phyloP scores from a whole-genome alignment of 2,113 vertebrate species.

The Pteronura brasiliensis region DNA sequence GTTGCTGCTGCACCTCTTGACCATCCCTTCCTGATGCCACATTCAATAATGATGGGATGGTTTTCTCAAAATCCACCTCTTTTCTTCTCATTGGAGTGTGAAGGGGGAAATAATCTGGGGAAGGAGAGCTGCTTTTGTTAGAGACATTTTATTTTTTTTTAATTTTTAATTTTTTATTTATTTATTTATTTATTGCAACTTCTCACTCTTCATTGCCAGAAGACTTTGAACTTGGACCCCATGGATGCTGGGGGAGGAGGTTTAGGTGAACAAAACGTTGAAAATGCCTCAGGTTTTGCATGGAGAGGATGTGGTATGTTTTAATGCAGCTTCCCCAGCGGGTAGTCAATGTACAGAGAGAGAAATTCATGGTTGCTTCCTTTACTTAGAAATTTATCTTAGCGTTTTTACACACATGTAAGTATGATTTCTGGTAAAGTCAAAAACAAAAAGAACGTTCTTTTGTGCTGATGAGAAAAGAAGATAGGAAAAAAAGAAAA shows the following conservation, averaged over 20 bases:
- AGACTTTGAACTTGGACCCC: not conserved
- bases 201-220: not conserved
- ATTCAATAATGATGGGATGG: accelerated
- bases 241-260: not conserved
- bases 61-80: not conserved
- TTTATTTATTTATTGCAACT: not conserved
- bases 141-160: not conserved
- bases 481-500: not conserved
- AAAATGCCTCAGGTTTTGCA: not conserved
- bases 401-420: not conserved
- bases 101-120: not conserved
- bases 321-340: not conserved
- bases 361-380: not conserved
- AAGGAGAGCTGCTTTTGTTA: not conserved
- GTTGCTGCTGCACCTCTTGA: accelerated
- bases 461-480: slow-evolving; percentile 51
- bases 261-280: not conserved
- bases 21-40: accelerated
- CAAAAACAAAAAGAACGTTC: slow-evolving; percentile 11
- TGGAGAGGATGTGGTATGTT: not conserved
- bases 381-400: slow-evolving; percentile 44
- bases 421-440: slow-evolving; percentile 61
- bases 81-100: not conserved
- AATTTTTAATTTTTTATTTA: too few relatives aligned
- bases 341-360: not conserved